Evolutionary conservation across 2,888 invertebrate species (phyloP).

Genomic region (Drosophila formosana): DNA sequence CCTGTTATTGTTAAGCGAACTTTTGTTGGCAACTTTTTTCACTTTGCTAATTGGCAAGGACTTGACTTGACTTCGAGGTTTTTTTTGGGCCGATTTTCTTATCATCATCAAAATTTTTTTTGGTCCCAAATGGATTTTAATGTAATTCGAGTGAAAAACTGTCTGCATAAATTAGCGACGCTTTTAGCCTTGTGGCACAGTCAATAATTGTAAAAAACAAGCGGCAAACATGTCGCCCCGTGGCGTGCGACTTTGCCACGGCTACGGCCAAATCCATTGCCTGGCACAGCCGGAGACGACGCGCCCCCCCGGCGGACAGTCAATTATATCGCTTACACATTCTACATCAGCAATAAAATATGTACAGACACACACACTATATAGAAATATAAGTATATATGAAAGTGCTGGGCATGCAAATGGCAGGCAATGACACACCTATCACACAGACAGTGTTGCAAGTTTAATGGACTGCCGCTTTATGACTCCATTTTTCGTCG

Average conservation of each 20-base stretch:
- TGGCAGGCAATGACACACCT: slow-evolving; percentile 60
- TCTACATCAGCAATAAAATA: slow-evolving; percentile 75
- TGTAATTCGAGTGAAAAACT: slow-evolving; percentile 18
- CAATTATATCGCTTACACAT: slow-evolving; percentile 75
- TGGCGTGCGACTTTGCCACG: slow-evolving; percentile 30
- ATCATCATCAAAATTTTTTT: slow-evolving; percentile 8
- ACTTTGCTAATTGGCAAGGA: slow-evolving; percentile 48
- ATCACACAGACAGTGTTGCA: slow-evolving; percentile 35
- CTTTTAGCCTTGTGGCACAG: slow-evolving; percentile 39
- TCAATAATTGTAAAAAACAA: slow-evolving; percentile 51
- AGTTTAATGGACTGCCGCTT: slow-evolving; percentile 47
- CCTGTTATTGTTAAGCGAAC: slow-evolving; percentile 8
- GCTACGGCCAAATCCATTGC: slow-evolving; percentile 14
- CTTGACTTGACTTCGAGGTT: slow-evolving; percentile 6
- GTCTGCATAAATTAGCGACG: slow-evolving; percentile 53
- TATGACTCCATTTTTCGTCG: slow-evolving; percentile 58
- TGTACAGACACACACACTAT: slow-evolving; percentile 21
- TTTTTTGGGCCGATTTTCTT: slow-evolving; percentile 1
- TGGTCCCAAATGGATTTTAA: slow-evolving; percentile 14
- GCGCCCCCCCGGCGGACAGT: slow-evolving; percentile 41
- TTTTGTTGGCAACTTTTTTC: slow-evolving; percentile 54
- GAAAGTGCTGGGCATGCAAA: slow-evolving; percentile 37
- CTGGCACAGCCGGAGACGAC: slow-evolving; percentile 1
- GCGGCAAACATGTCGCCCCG: slow-evolving; percentile 46
- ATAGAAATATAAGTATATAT: slow-evolving; percentile 6